These are phyloP conservation scores for Bugula neritina DNA, from an alignment of 2,888 invertebrate species.

Conservation along the genomic window DNA sequence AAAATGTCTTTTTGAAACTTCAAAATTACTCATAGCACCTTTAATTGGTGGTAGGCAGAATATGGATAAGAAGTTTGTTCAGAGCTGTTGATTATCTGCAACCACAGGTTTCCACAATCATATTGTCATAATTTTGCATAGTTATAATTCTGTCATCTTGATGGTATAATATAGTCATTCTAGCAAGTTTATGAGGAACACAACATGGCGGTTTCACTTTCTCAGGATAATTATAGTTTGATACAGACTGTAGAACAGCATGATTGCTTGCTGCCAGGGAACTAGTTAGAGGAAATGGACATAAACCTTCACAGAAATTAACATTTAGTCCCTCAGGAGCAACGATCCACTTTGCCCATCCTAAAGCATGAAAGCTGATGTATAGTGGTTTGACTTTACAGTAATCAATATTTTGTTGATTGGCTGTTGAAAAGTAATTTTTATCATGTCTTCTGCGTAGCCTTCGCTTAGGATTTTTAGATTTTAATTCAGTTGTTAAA, in stretches of 20 bases:
- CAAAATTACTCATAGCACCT: too few species aligned
- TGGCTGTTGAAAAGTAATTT: not conserved
- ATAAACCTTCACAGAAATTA: conserved; percentile 42
- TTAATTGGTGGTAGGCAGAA: too few species aligned
- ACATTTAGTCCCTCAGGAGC: conserved; percentile 48
- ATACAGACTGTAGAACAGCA: conserved; percentile 47
- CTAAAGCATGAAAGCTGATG: conserved; percentile 46
- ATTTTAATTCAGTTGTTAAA: not conserved
- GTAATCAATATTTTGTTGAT: not conserved
- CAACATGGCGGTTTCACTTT: conserved; percentile 42
- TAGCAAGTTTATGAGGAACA: conserved; percentile 43
- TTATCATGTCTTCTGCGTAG: conserved; percentile 10
- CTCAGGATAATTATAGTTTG: conserved; percentile 39
- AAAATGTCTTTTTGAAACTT: too few species aligned
- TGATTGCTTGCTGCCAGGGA: conserved; percentile 46
- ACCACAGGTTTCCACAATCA: conserved; percentile 47
- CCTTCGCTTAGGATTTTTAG: not conserved
- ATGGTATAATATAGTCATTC: conserved; percentile 49
- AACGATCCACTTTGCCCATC: conserved; percentile 49
- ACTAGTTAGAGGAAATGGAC: conserved; percentile 40
- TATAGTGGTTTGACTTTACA: conserved; percentile 38
- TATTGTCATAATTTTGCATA: conserved; percentile 45
- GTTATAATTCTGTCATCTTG: conserved; percentile 46
- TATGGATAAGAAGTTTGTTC: too few species aligned
- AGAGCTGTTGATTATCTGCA: conserved; percentile 37